Evolutionary conservation across 1,140 invertebrate genomes (phyloP).

Genomic region (Prorops nasuta): DNA sequence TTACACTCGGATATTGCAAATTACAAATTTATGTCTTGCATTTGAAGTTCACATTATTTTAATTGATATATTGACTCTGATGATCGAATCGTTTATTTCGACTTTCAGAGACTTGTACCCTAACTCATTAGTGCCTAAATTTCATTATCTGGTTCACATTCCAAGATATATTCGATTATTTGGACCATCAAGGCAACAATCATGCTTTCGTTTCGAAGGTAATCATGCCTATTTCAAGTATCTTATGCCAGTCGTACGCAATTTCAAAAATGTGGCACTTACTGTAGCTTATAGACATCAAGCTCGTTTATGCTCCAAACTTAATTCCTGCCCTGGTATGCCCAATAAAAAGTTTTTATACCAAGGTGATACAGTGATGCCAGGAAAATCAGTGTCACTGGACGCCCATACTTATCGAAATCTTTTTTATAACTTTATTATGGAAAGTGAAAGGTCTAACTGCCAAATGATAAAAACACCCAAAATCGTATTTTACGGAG

Average conservation of each 20-base stretch:
- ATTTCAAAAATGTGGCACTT: slow-evolving; percentile 7
- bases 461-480: neutral
- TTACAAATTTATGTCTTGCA: slow-evolving; percentile 19
- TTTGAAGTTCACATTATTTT: slow-evolving; percentile 18
- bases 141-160: slow-evolving; percentile 26
- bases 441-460: neutral
- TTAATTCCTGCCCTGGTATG: neutral
- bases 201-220: slow-evolving; percentile 16
- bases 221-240: slow-evolving; percentile 15
- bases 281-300: slow-evolving; percentile 4
- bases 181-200: slow-evolving; percentile 13
- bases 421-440: neutral
- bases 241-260: slow-evolving; percentile 10
- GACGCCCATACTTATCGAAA: neutral
- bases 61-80: slow-evolving; percentile 1
- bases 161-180: slow-evolving; percentile 15
- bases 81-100: slow-evolving; percentile 21
- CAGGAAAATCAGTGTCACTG: neutral
- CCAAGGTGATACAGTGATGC: neutral
- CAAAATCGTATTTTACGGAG: neutral
- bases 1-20: slow-evolving; percentile 18
- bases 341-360: neutral
- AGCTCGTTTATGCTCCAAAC: slow-evolving; percentile 1
- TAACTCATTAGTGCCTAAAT: slow-evolving; percentile 19
- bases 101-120: slow-evolving; percentile 17